phyloP scores from a whole-genome alignment of 2,113 vertebrate genomes.

The Channa argus region DNA sequence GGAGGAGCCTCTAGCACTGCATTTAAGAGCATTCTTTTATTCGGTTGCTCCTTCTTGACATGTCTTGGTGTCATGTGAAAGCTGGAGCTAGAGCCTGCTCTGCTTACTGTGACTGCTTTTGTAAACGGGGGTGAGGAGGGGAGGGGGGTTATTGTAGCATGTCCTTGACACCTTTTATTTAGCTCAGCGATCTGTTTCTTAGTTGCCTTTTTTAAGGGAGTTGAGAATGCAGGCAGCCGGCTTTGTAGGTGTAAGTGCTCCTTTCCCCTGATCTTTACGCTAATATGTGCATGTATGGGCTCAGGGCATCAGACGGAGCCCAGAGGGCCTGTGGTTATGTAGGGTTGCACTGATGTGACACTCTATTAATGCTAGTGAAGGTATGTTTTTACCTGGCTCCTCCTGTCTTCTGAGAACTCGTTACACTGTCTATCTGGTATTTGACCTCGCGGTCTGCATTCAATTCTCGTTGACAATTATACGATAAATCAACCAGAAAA shows the following conservation, averaged over 20 bases:
- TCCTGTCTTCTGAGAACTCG: no score
- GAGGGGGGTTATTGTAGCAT: constrained; percentile 9
- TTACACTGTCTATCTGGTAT: no score
- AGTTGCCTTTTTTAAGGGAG: constrained; percentile 10
- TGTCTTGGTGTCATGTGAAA: constrained; percentile 17
- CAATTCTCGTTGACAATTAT: no score
- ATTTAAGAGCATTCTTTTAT: constrained; percentile 36
- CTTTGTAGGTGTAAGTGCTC: no score
- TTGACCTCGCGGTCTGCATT: no score
- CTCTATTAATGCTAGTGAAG: no score
- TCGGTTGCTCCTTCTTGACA: constrained; percentile 26
- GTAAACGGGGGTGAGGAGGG: constrained; percentile 8
- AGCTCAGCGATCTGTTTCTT: background rate
- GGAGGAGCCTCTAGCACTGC: constrained; percentile 12
- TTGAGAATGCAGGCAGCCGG: background rate
- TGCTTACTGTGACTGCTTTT: constrained; percentile 16
- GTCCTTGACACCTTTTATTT: constrained; percentile 33
- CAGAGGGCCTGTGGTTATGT: no score
- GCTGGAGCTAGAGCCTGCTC: constrained; percentile 10
- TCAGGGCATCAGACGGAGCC: background rate
- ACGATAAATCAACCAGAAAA: no score
- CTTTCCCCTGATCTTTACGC: background rate
- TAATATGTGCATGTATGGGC: constrained; percentile 5
- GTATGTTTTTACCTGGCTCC: no score
- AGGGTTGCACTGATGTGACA: no score